Base-by-base conservation (phyloP, 2,797 vertebrate species). In the Scomberomorus guttatus region DNA sequence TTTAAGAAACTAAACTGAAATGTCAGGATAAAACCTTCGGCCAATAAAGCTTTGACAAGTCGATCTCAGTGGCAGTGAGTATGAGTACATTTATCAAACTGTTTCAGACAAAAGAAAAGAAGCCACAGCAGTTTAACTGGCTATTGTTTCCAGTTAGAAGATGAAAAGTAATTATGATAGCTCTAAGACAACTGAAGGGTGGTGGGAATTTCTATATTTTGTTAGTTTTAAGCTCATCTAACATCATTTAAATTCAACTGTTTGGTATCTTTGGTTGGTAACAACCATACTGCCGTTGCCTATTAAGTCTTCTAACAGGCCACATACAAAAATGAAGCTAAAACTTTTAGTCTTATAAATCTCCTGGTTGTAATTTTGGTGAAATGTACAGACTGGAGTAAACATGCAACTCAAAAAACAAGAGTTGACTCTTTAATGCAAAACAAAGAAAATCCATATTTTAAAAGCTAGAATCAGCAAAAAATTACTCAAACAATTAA, bases 1-100 rank as follows among this genome's bases (percentile, higher is more conserved):
- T 60, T 70, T 34, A 62, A 66, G 54, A 75, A 68, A 68, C 50
- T 52, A 60, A 76, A 64, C 10, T 69, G 24, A 75, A 68, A 58
- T 70, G 64, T 75, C 51, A 69, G 69, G 25, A 58, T 60, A 34
- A 77, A 22, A 72, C 22, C 64, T 24, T 72, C 3, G 44, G 77
- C 64, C 65, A 78, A 64, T 66, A 44, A 58, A 14, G 68, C 69
- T n/a, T 56, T 65, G 65, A 82, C 56, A 77, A 87, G 82, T 78
- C 44, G 42, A 75, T 72, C 15, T 15, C 57, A 63, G 61, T 29
- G 68, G 70, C 51, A 66, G 55, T 6, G 20, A 60, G 29, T n/a
- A 29, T 12, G 32, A 76, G 24, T n/a, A 22, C 55, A 79, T 87
- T 74, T 52, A 77, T 81, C 84, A 74, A 62, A 68, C 48, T 20